Conservation (phyloP, 2,113 vertebrate genomes). For the Chionodraco myersi region DNA sequence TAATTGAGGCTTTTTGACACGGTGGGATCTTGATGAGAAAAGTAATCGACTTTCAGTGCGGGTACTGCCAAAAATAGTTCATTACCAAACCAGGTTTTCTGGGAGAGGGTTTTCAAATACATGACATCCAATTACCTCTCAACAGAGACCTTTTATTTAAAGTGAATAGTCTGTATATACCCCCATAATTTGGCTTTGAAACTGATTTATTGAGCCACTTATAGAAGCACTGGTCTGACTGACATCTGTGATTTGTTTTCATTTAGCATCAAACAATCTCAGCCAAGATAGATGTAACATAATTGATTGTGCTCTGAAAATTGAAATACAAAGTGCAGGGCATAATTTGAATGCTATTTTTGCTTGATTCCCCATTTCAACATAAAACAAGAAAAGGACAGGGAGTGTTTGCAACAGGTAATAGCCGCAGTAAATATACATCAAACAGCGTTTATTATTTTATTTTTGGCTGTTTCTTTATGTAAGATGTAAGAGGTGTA, state of each 20-base stretch:
- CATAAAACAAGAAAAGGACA: slow-evolving; percentile 40
- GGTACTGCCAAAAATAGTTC: slow-evolving; percentile 55
- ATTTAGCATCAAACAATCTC: slow-evolving; percentile 60
- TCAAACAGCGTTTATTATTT: slow-evolving; percentile 45
- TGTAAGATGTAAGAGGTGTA: slow-evolving; percentile 46
- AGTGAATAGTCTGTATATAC: slow-evolving; percentile 64
- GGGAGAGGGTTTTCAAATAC: slow-evolving; percentile 51
- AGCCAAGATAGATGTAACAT: slow-evolving; percentile 68
- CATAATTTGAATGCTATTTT: slow-evolving; percentile 73
- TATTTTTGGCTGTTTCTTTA: slow-evolving; percentile 52
- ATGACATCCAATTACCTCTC: slow-evolving; percentile 64
- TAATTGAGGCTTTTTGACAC: slow-evolving; percentile 40
- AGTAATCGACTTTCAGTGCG: slow-evolving; percentile 32
- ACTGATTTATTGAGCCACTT: slow-evolving; percentile 71
- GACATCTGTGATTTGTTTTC: slow-evolving; percentile 68
- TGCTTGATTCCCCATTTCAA: slow-evolving; percentile 47
- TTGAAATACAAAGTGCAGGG: slow-evolving; percentile 75
- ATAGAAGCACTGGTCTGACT: slow-evolving; percentile 53
- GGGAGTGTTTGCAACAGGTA: slow-evolving; percentile 44
- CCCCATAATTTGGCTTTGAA: slow-evolving; percentile 40
- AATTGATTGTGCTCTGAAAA: slow-evolving; percentile 76
- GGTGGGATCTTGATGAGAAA: slow-evolving; percentile 15
- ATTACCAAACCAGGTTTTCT: slow-evolving; percentile 41
- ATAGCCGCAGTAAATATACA: slow-evolving; percentile 41
- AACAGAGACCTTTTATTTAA: slow-evolving; percentile 49